These are phyloP conservation scores for Eurystomus glaucurus DNA, from an alignment of 2,797 vertebrate species.

Conservation along the genomic window DNA sequence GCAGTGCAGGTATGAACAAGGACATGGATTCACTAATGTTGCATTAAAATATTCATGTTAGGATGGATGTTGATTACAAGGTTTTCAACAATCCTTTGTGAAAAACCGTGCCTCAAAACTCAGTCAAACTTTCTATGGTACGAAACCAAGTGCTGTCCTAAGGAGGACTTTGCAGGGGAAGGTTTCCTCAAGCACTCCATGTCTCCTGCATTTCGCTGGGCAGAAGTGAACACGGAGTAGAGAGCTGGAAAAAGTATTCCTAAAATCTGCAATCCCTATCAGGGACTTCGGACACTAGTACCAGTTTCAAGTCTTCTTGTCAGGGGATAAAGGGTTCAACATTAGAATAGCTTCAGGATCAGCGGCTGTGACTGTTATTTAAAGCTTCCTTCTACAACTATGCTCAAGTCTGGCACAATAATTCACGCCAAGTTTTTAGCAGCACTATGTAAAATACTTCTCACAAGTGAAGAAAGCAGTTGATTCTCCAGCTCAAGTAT, in stretches of 20 bases:
- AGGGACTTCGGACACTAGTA: not conserved
- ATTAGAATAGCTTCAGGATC: not conserved
- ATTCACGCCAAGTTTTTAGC: not conserved
- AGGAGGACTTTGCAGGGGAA: not conserved
- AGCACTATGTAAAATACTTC: not conserved
- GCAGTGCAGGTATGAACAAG: not conserved
- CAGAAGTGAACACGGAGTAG: not conserved
- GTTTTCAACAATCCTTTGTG: not conserved
- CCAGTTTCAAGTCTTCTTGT: not conserved
- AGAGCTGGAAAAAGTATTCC: not conserved
- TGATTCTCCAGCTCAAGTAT: not conserved
- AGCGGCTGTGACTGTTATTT: not conserved
- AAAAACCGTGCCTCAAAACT: not conserved
- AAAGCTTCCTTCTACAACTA: not conserved
- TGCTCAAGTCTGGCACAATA: rapidly evolving
- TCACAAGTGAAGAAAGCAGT: not conserved
- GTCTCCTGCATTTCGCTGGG: not conserved
- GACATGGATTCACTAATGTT: not conserved
- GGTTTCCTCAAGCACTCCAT: not conserved
- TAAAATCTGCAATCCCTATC: not conserved
- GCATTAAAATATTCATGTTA: not conserved
- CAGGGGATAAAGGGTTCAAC: not conserved
- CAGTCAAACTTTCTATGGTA: not conserved
- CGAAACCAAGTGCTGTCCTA: not conserved
- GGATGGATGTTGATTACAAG: not conserved